Conservation (phyloP, 2,113 vertebrate genomes). For the Kryptolebias marmoratus region DNA sequence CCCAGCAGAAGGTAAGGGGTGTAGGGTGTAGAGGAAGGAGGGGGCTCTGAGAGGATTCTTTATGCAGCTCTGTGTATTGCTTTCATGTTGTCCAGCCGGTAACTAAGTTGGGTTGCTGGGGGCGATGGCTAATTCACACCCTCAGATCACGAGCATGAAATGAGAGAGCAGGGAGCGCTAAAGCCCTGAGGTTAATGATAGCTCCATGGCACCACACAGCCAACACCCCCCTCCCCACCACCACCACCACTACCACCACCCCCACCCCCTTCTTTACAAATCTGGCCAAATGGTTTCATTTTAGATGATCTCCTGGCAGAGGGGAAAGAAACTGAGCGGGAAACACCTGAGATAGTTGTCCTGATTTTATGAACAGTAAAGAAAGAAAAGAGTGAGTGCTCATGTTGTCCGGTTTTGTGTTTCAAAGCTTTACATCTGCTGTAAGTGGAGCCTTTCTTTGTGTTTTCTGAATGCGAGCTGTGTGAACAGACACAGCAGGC, state of each 20-base stretch:
- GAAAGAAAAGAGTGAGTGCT: background rate
- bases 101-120: slow-evolving; percentile 79
- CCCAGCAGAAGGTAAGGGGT: slow-evolving; percentile 59
- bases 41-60: slow-evolving; percentile 80
- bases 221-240: slow-evolving; percentile 51
- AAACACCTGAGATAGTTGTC: slow-evolving; percentile 46
- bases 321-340: slow-evolving; percentile 23
- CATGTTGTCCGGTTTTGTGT: slow-evolving; percentile 24
- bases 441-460: slow-evolving; percentile 43
- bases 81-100: slow-evolving; percentile 84
- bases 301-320: slow-evolving; percentile 72
- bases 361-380: slow-evolving; percentile 17
- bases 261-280: slow-evolving; percentile 66
- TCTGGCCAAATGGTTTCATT: slow-evolving; percentile 81
- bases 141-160: slow-evolving; percentile 86
- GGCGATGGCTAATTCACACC: slow-evolving; percentile 82
- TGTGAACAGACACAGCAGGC: slow-evolving; percentile 48
- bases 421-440: background rate
- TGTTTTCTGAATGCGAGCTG: slow-evolving; percentile 45
- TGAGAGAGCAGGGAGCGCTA: slow-evolving; percentile 80
- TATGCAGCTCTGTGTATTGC: slow-evolving; percentile 84
- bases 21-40: slow-evolving; percentile 47
- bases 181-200: slow-evolving; percentile 82
- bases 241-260: slow-evolving; percentile 6
- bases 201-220: slow-evolving; percentile 60